Percentiles rank a stretch among this genome's conserved stretches.
Conservation (phyloP, 2,797 vertebrate genomes). For the Chaetodon trifasciatus region DNA sequence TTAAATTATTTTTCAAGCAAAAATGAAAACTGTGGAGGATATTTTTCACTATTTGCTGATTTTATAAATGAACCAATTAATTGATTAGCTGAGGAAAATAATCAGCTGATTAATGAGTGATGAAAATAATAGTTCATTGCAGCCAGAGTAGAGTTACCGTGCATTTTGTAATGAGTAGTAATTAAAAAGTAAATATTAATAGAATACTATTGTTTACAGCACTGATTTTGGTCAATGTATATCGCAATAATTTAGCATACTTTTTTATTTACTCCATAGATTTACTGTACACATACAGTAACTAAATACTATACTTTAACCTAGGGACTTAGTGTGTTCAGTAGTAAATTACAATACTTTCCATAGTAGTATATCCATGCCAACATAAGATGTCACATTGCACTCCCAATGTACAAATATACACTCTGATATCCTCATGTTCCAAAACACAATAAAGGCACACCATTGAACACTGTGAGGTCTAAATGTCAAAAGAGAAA, state of each 20-base stretch:
- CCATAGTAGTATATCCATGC: not conserved
- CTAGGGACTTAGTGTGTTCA: not conserved
- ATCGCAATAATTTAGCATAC: not conserved
- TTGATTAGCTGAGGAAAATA: not conserved
- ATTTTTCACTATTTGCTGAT: not conserved
- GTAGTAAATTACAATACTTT: not conserved
- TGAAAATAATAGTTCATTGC: not conserved
- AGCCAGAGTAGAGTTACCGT: not conserved
- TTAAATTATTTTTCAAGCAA: not conserved
- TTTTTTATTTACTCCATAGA: not conserved
- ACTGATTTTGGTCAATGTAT: not conserved
- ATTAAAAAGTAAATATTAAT: not conserved
- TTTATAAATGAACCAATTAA: not conserved
- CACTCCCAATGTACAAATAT: not conserved
- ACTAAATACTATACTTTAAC: not conserved
- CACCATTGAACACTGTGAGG: not conserved
- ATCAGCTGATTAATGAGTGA: not conserved
- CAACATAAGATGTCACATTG: not conserved
- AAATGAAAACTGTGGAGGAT: not conserved
- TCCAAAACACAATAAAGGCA: not conserved
- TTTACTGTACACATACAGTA: not conserved
- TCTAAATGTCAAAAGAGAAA: constrained; percentile 9
- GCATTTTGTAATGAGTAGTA: not conserved
- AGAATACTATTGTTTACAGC: not conserved
- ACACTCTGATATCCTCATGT: not conserved